Base-by-base conservation (phyloP, 1,140 invertebrate species). In the Gyrodactylus bullatarudis region DNA sequence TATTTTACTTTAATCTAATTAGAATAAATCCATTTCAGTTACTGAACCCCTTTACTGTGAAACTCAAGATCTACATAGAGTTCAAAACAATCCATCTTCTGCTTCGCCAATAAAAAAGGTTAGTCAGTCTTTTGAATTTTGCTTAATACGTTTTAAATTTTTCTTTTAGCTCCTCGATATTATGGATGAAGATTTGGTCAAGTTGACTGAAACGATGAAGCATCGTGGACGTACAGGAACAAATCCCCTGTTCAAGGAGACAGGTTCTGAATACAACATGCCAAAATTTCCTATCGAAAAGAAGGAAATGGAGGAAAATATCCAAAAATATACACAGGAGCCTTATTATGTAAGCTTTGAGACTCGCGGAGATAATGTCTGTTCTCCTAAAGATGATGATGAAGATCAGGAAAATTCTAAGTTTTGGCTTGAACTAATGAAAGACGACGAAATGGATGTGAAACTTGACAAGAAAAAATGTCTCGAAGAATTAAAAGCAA, bases 211-310 rank as follows among this genome's bases (percentile, higher is more conserved):
- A 16, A 8, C 24, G 2, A 23, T 23, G 8, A 21, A 24, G 2
- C 21, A 23, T 19, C 8, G 70, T 23, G 24, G 70, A 8, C 22
- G 70, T 20, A 24, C 21, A 20, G 70, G 70, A 1, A n/a, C 22
- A 24, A 21, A 71, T 20, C 70, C 70, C 21, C 24, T 71, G 20
- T 71, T 24, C 21, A 71, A 71, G 24, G 70, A 71, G 24, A 71
- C 24, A 20, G 70, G 70, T 8, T 23, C 21, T 16, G 70, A 71
- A 26, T 71, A 23, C 23, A 71, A 71, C 24, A 24, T 71, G 8
- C 70, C 70, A 20, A 71, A 71, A 26, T 71, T 71, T 26, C 70
- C 70, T 20, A 71, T 71, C 24, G 70, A 71, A 71, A 24, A 26
- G 8, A 21, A 26, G 20, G 70, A 71, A 71, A 21, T 69, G 68